phyloP scores from a whole-genome alignment of 2,797 vertebrate genomes.

The Malurus leucopterus region DNA sequence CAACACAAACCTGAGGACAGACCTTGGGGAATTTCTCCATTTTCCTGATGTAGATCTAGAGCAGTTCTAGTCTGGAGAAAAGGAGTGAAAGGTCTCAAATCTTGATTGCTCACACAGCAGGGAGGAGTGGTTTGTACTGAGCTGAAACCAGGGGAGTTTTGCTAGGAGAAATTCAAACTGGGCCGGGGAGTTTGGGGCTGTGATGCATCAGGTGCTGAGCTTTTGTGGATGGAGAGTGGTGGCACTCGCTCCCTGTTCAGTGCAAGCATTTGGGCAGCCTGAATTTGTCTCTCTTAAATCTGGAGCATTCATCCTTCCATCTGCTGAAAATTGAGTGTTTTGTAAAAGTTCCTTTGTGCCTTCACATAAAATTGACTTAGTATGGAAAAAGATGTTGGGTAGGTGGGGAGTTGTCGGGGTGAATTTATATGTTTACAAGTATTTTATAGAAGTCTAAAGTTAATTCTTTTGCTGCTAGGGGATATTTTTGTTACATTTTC shows the following conservation, averaged over 20 bases:
- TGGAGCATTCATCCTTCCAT: not conserved
- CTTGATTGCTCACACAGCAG: rapidly evolving
- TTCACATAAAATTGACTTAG: not conserved
- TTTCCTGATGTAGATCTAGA: not conserved
- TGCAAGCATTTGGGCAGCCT: not conserved
- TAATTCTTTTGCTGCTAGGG: not conserved
- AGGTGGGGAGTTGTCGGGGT: not conserved
- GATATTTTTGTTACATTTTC: not conserved
- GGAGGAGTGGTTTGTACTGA: not conserved
- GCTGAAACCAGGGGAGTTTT: not conserved
- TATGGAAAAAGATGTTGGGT: not conserved
- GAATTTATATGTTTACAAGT: not conserved
- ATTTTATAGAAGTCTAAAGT: not conserved
- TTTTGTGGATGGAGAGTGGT: not conserved
- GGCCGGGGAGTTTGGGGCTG: not conserved
- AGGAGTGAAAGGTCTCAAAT: not conserved
- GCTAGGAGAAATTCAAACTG: not conserved
- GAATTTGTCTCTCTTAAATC: not conserved
- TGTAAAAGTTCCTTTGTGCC: not conserved
- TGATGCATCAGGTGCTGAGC: not conserved
- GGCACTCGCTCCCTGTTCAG: not conserved
- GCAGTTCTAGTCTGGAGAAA: not conserved
- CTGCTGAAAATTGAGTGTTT: not conserved
- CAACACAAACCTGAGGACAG: not conserved
- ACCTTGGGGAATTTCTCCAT: not conserved